These are phyloP conservation scores for Gymnodraco acuticeps DNA, from an alignment of 2,797 vertebrate genomes.

Conservation along the genomic window DNA sequence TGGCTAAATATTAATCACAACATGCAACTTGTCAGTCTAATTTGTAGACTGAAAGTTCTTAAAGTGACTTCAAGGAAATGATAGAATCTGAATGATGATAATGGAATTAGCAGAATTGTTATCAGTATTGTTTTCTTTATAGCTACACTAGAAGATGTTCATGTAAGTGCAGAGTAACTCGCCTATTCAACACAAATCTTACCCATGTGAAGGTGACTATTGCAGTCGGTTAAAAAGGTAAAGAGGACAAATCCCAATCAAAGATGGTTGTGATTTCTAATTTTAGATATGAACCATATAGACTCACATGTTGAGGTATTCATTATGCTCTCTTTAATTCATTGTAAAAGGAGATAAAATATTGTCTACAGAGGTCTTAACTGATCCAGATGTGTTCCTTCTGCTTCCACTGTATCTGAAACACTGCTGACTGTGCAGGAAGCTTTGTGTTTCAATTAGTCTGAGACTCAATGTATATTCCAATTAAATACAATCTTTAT, in stretches of 20 bases:
- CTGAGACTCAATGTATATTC: conserved; percentile 16
- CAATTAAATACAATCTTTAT: conserved; percentile 20
- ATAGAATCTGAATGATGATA: neutral
- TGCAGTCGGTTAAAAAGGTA: neutral
- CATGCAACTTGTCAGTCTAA: neutral
- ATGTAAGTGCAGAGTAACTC: neutral
- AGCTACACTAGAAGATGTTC: conserved; percentile 4
- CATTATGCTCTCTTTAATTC: neutral
- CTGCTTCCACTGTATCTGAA: neutral
- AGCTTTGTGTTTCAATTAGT: neutral
- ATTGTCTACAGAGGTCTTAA: neutral
- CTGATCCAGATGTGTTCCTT: conserved; percentile 9
- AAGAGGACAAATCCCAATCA: neutral
- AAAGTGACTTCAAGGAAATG: neutral
- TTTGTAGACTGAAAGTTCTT: neutral
- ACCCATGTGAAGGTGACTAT: conserved; percentile 1
- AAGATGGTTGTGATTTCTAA: conserved; percentile 1
- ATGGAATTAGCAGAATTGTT: neutral
- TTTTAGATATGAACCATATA: neutral
- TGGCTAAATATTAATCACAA: neutral
- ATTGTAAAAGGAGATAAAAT: neutral
- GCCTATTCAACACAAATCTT: neutral
- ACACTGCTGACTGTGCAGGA: conserved; percentile 17
- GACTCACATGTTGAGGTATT: neutral
- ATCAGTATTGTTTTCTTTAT: conserved; percentile 7